Base-by-base conservation (phyloP, 2,113 vertebrate genomes). In the Polypterus senegalus region DNA sequence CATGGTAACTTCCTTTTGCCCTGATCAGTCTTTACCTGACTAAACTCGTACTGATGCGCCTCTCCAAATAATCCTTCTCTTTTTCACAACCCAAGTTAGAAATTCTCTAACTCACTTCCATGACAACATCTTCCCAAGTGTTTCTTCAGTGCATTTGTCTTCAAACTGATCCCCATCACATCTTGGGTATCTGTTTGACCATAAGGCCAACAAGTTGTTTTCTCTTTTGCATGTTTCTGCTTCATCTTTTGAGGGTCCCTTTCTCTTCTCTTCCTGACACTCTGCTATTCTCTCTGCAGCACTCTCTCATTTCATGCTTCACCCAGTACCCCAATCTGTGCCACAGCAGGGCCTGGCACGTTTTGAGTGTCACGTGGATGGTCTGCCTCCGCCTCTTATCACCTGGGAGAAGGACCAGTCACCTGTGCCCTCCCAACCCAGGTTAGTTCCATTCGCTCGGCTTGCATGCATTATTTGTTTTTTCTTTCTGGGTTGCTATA, bases 381-480 rank as follows among this genome's bases (percentile, higher is more conserved):
- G 94, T n/a, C 78, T 90, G 47, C 94, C 96, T 2, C 69, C 84
- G 5, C 94, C 95, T 0, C 61, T 77, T 65, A 91, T 97, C 73
- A 89, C 87, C 1, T 99, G 96, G 96, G 90, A 97, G 76, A 99
- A 89, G 75, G 81, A 97, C 76, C 74, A 78, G 9, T 67, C 64
- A 61, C 62, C 79, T 2, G 58, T 97, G 59, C 80, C 88, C 6
- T 65, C 77, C 49, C 81, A 88, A n/a, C 71, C 83, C 58, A 89
- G 94, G 96, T 97, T 78, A 86, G 71, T 63, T 53, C 43, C 51
- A 11, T 48, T 47, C 5, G 9, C n/a, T 27, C 46, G 10, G 9
- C 10, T 5, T 59, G 9, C 9, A 5, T 27, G 27, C 27, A 27
- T 27, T 27, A 27, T 27, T 27, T 27, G 27, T 57, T 45, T 5